Percentiles rank a stretch among this genome's conserved stretches.
These are phyloP conservation scores for Drosophila borborema DNA, from an alignment of 2,888 invertebrate species.

Conservation along the genomic window DNA sequence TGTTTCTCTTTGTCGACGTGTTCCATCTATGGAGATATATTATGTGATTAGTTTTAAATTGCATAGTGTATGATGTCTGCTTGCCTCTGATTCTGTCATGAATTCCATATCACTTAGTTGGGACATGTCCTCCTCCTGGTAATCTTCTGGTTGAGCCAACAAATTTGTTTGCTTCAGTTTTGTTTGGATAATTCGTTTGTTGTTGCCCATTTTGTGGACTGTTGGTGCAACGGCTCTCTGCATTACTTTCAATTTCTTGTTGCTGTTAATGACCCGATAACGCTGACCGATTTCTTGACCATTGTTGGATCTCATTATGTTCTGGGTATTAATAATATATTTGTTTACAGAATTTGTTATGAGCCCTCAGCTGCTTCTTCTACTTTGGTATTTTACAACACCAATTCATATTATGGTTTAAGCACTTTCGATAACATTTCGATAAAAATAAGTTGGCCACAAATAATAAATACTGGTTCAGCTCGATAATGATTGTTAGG, in stretches of 20 bases:
- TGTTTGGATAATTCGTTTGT: slow-evolving; percentile 11
- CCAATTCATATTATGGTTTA: neutral
- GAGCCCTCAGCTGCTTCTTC: slow-evolving; percentile 12
- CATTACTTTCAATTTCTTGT: neutral
- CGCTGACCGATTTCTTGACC: neutral
- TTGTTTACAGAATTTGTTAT: slow-evolving; percentile 7
- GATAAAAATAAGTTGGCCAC: slow-evolving; percentile 9
- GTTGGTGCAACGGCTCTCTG: neutral
- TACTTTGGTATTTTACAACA: slow-evolving; percentile 14
- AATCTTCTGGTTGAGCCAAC: neutral
- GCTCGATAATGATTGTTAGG: slow-evolving; percentile 5
- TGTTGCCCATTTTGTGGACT: neutral
- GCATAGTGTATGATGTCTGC: neutral
- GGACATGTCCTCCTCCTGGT: slow-evolving; percentile 4
- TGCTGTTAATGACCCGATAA: slow-evolving; percentile 5
- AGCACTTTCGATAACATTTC: slow-evolving; percentile 12
- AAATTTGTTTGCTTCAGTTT: neutral
- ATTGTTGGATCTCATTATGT: slow-evolving; percentile 24
- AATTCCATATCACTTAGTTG: slow-evolving; percentile 15
- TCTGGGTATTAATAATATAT: slow-evolving; percentile 2
- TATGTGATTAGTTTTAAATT: neutral
- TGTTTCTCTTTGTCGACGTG: slow-evolving; percentile 1
- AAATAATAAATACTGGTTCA: neutral
- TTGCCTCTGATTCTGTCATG: slow-evolving; percentile 20
- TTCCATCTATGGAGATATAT: slow-evolving; percentile 10